Evolutionary conservation across 2,113 vertebrate genomes (phyloP).

Genomic region (Oryzias celebensis): DNA sequence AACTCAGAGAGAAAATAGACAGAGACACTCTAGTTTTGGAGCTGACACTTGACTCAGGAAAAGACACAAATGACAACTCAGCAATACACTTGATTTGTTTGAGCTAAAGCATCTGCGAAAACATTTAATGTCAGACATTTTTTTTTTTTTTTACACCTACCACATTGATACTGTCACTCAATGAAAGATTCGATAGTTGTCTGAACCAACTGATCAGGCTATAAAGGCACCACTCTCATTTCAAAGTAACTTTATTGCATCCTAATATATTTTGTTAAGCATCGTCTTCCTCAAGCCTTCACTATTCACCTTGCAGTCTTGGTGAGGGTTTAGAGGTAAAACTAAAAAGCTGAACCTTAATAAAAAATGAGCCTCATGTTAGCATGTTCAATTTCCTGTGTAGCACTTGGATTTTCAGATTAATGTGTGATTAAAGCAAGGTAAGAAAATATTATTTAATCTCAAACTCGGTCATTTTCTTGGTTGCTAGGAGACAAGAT

Average conservation of each 20-base stretch:
- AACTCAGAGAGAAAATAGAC: too few species aligned
- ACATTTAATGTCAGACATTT: too few species aligned
- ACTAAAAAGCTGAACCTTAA: neutral
- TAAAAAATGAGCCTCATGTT: neutral
- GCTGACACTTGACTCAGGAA: too few species aligned
- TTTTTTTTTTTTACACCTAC: too few species aligned
- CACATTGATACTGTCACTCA: neutral
- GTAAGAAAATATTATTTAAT: neutral
- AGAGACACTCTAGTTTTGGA: too few species aligned
- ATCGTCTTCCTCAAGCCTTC: neutral
- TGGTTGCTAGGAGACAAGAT: neutral
- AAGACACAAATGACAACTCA: too few species aligned
- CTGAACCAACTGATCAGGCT: neutral
- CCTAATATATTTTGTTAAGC: neutral
- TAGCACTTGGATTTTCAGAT: neutral
- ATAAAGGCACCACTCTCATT: neutral
- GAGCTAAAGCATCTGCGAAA: too few species aligned
- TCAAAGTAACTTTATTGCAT: neutral
- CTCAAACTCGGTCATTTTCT: neutral
- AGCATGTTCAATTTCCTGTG: conserved; percentile 1
- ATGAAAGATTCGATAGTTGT: neutral
- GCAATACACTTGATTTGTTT: too few species aligned
- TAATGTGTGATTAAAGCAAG: neutral
- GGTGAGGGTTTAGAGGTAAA: neutral
- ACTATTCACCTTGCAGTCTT: neutral